These are phyloP conservation scores for Cetoscarus ocellatus DNA, from an alignment of 2,797 vertebrate genomes.

Conservation along the genomic window DNA sequence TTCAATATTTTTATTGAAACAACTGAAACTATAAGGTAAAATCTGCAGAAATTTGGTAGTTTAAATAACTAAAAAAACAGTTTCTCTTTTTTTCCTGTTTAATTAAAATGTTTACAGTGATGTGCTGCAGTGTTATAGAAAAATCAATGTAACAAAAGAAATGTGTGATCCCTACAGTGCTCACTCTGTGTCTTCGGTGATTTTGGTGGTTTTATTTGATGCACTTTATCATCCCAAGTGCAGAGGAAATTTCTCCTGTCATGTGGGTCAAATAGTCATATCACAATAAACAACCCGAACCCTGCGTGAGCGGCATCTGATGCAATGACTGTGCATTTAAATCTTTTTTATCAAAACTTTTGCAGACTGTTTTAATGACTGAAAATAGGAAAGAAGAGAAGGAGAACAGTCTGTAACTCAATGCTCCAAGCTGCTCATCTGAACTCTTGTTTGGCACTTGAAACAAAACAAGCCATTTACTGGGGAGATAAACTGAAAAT, in stretches of 20 bases:
- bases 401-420: conserved; percentile 18
- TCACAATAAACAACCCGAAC: conserved; percentile 47
- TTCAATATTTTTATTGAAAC: conserved; percentile 60
- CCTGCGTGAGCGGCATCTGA: conserved; percentile 21
- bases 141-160: conserved; percentile 52
- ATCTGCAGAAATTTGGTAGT: conserved; percentile 40
- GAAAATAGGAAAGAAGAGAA: conserved; percentile 15
- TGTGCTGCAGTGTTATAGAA: conserved; percentile 47
- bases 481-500: too few species aligned
- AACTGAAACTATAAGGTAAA: conserved; percentile 47
- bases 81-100: conserved; percentile 40
- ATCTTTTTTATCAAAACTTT: conserved; percentile 20
- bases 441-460: conserved; percentile 24
- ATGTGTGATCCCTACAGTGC: conserved; percentile 19
- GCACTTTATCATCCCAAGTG: too few species aligned
- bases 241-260: conserved; percentile 2
- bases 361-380: conserved; percentile 5
- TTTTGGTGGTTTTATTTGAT: conserved; percentile 4
- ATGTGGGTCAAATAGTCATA: conserved; percentile 20
- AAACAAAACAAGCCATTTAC: too few species aligned
- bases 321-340: conserved; percentile 4
- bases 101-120: conserved; percentile 45
- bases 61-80: conserved; percentile 41
- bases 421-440: conserved; percentile 35
- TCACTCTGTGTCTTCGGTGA: conserved; percentile 25